Base-by-base conservation (phyloP, 2,113 vertebrate genomes). In the Phaethornis superciliosus region DNA sequence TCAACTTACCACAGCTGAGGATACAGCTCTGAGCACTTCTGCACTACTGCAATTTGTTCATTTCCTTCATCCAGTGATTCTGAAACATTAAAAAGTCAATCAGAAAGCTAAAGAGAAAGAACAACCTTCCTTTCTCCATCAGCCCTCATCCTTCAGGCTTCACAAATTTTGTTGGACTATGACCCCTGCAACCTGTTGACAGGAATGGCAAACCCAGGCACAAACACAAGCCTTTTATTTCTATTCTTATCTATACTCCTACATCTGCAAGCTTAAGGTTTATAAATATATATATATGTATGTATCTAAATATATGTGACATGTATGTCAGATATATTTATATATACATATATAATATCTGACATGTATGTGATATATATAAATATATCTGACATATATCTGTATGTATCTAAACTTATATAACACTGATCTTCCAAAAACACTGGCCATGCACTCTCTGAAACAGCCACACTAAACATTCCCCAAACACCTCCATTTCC, bases 391-490 rank as follows among this genome's bases (percentile, higher is more conserved):
- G n/a, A n/a, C n/a, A n/a, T n/a, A n/a, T n/a, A n/a, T n/a, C n/a
- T n/a, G n/a, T n/a, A n/a, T n/a, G n/a, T n/a, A n/a, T n/a, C n/a
- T n/a, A n/a, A n/a, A n/a, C n/a, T n/a, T n/a, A n/a, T n/a, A n/a
- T n/a, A n/a, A n/a, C 1, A 0, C 4, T 30, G 16, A 42, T 64
- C n/a, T 78, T 59, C 16, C 65, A 17, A 54, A 72, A 78, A 15
- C 12, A 35, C 26, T 46, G 37, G 17, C 32, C 9, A 14, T 16
- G 5, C 26, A 20, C 49, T 59, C 54, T 35, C 51, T 49, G 24
- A 75, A 70, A 51, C 0, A 0, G 33, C 46, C 33, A 10, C 13
- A 62, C 16, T 9, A 4, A 86, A 24, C 0, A 0, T 35, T 40
- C 64, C 62, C 44, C 26, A 21, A 56, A 44, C 21, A 37, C 9